Evolutionary conservation across 2,888 invertebrate genomes (phyloP).

Genomic region (Synanthedon vespiformis): DNA sequence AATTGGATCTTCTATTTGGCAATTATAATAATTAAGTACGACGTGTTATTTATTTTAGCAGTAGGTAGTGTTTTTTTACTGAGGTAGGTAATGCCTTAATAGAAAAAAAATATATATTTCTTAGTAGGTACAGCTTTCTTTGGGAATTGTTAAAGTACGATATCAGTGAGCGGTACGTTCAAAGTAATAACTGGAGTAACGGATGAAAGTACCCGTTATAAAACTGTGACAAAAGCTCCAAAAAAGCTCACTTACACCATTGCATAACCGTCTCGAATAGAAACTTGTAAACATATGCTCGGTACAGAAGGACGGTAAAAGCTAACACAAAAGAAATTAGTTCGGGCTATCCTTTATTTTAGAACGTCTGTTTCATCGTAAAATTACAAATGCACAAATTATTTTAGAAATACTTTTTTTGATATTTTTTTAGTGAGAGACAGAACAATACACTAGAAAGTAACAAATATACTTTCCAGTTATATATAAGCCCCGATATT

Average conservation of each 20-base stretch:
- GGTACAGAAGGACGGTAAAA: neutral
- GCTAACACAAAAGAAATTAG: neutral
- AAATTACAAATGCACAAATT: constrained; percentile 10
- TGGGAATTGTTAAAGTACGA: constrained; percentile 20
- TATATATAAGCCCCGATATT: too few relatives aligned
- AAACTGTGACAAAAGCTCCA: constrained; percentile 26
- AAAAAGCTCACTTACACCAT: constrained; percentile 20
- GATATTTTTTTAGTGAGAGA: too few relatives aligned
- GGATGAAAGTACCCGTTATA: constrained; percentile 57
- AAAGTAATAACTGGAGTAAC: constrained; percentile 50
- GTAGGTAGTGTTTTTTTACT: too few relatives aligned
- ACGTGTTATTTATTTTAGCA: too few relatives aligned
- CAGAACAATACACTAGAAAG: too few relatives aligned
- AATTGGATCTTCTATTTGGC: too few relatives aligned
- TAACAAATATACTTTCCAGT: constrained; percentile 4
- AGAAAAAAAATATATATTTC: constrained; percentile 37
- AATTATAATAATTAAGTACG: too few relatives aligned
- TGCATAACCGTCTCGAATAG: neutral
- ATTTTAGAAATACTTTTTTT: too few relatives aligned
- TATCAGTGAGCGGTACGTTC: constrained; percentile 35
- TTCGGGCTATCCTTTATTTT: neutral
- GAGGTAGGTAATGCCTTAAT: too few relatives aligned
- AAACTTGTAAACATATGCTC: neutral
- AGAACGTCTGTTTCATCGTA: too few relatives aligned
- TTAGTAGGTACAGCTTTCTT: constrained; percentile 22